Base-by-base conservation (phyloP, 53 echinoderm and acorn worm species). In the Glandiceps talaboti region DNA sequence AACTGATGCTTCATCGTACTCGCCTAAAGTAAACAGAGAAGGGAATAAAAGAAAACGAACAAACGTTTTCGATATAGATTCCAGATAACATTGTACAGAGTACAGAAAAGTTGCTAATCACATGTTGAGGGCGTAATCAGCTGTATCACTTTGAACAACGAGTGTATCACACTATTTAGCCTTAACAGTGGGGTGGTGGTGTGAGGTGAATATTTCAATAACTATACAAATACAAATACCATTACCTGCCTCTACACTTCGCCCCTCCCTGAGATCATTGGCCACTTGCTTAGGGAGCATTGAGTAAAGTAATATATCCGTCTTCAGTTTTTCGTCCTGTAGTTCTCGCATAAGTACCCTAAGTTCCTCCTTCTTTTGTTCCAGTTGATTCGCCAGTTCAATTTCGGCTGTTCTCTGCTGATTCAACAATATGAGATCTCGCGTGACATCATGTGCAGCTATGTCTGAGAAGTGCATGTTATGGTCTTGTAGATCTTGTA, bases 381-480 rank as follows among this genome's bases (percentile, higher is more conserved):
- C 94, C 45, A 94, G 81, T 32, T 94, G 92, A 33, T 84, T 90
- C n/a, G 94, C 86, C 25, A 94, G 76, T 83, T 94, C 94, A 25
- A 94, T 85, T 79, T 94, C 92, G 1, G 92, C 94, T 27, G 88
- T 92, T 45, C 94, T 81, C 81, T 94, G 94, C 83, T 94, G 92
- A 73, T 94, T 94, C 85, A 94, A 94, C 33, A 92, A 86, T 30
- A 94, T 92, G 1, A 94, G 88, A 77, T 94, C 94, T 31, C 94
- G 85, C 32, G 94, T 94, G 75, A 94, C 79, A 79, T 94, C 94
- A 79, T 94, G 94, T 28, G 88, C 88, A 0, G 94, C 94, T 25
- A 94, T 88, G 82, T 94, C 94, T 1, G 94, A 94, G 83, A 94
- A 92, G 81, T 92, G 92, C 81, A 94, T 90, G 27, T 90, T 86